Evolutionary conservation across 1,140 invertebrate species (phyloP), one percentile per base, ranked within the genome.

Genomic region (Brachionus plicatilis): DNA sequence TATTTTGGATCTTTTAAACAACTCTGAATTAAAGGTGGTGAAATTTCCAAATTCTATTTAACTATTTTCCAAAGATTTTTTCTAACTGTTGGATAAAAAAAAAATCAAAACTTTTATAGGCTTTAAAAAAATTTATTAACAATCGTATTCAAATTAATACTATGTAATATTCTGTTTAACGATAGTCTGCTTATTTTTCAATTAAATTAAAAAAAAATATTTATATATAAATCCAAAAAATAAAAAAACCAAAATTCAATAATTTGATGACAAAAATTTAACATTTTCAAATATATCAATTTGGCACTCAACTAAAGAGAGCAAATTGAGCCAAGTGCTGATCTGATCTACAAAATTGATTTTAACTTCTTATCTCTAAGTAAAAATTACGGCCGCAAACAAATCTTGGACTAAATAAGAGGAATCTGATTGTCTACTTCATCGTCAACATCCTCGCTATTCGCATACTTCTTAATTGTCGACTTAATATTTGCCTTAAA

Each of bases 341-440:
- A 60, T 60, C 27, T 24, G 17, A 60, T 60, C 53, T 60, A 8
- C 6, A 17, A 53, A 24, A 9, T 60, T 60, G n/a, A 7, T 60
- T 60, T 60, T 60, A 24, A 60, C 9, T 8, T 33, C 66, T 12
- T 24, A 41, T 12, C 9, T 68, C n/a, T 24, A 56, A 8, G 7
- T 14, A 56, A 56, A 56, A 17, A 41, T 41, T 6, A 41, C 33
- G 33, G 68, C n/a, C 68, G 68, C 29, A n/a, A 72, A 41, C n/a
- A 11, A 24, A 24, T 75, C 45, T 47, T 11, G 11, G 24, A 56
- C 20, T 76, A 76, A 29, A 76, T 76, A n/a, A 76, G 12, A 14
- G 72, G 72, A 76, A 76, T 76, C 50, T 76, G 72, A 76, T 76
- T 47, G 43, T 76, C 72, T 7, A 76, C 41, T 53, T 76, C 72